Evolutionary conservation across 2,113 vertebrate species (phyloP), one percentile per base, ranked within the genome.

Genomic region (Galbula dea): DNA sequence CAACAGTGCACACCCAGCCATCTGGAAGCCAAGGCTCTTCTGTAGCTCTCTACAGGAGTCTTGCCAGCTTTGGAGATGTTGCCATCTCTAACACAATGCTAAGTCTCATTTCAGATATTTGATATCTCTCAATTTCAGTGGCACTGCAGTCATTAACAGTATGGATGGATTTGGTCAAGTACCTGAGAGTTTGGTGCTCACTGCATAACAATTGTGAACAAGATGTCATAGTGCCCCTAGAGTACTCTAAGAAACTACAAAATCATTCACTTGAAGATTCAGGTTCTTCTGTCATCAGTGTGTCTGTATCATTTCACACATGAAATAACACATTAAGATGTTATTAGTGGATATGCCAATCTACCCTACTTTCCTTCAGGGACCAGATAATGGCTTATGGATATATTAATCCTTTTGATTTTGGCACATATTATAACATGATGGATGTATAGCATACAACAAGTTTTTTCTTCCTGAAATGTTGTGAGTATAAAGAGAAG

Each of bases 321-420:
- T 26, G 55, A 85, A 92, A 77, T 74, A 95, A 45, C 62, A 83
- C 78, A 71, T 92, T 92, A 94, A 94, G 79, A 88, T 89, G 67
- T 91, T 96, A 69, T 91, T 88, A 94, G 68, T 71, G 72, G 55
- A 59, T 92, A 77, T 89, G 84, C 74, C 89, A 92, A 85, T 87
- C 81, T 69, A 54, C 89, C 61, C 48, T 85, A 0, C 71, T 80
- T 95, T 88, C 55, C 89, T 91, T 82, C 4, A 0, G 82, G 85
- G 93, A 94, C 52, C 63, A 85, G 75, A 66, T 92, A 93, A 88
- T 74, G 72, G 59, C 61, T 94, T 87, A 91, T 77, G 82, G 82
- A 51, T 92, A 63, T 89, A 87, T 87, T 85, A 96, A 87, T 91
- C 63, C 41, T 91, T 89, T 89, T 83, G 55, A 77, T 94, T 95